Percentiles rank a stretch among this genome's conserved stretches.
These are phyloP conservation scores for Falco columbarius DNA, from an alignment of 2,797 vertebrate species.

Conservation along the genomic window DNA sequence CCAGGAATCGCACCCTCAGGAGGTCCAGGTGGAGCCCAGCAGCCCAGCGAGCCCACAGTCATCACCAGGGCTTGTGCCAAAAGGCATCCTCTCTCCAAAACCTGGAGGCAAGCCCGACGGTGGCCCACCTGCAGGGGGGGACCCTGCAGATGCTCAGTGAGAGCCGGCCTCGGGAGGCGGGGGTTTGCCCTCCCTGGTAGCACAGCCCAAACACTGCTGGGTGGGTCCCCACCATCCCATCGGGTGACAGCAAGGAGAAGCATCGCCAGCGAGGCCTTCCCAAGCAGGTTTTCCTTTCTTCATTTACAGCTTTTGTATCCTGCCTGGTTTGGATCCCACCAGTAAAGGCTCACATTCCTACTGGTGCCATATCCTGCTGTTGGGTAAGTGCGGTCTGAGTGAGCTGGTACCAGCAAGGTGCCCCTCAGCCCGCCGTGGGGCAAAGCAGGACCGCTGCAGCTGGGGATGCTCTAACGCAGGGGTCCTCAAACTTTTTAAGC, in stretches of 20 bases:
- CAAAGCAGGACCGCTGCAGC: accelerated
- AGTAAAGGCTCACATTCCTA: accelerated
- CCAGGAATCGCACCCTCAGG: not conserved
- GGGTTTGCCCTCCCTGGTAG: not conserved
- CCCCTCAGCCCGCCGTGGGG: not conserved
- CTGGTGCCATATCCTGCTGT: accelerated
- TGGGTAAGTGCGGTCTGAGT: not conserved
- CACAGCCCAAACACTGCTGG: not conserved
- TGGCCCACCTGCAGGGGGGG: accelerated
- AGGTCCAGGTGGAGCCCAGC: not conserved
- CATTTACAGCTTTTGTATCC: not conserved
- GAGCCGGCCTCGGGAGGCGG: accelerated
- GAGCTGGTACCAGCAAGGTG: not conserved
- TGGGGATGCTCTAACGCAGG: not conserved
- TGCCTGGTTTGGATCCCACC: not conserved
- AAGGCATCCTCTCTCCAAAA: not conserved
- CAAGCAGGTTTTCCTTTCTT: not conserved
- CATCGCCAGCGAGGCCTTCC: not conserved
- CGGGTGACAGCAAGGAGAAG: not conserved
- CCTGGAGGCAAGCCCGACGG: too few species aligned
- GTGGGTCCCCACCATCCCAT: accelerated
- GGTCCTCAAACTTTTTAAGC: too few species aligned
- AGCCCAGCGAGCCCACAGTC: accelerated
- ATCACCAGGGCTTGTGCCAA: not conserved
- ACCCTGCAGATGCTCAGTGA: too few species aligned